These are phyloP conservation scores for Dendrocincla fuliginosa DNA, from an alignment of 2,797 vertebrate genomes.

Conservation along the genomic window DNA sequence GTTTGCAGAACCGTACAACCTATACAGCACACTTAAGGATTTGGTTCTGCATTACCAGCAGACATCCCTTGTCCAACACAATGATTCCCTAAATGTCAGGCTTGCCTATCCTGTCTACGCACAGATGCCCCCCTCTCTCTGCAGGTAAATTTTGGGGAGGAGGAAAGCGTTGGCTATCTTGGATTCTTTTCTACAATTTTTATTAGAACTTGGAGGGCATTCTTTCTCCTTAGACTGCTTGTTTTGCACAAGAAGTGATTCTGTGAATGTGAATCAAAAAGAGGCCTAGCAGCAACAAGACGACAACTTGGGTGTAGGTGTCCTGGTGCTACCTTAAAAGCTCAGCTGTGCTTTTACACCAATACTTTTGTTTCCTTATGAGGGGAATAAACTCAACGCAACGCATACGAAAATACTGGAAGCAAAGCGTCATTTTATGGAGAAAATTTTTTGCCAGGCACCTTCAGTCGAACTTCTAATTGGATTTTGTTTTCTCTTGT, in stretches of 20 bases:
- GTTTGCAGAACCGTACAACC: conserved; percentile 95
- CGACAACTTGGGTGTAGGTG: conserved; percentile 79
- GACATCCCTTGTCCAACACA: conserved; percentile 95
- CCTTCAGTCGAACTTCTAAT: conserved; percentile 69
- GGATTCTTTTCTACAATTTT: conserved; percentile 88
- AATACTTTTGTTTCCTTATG: conserved; percentile 69
- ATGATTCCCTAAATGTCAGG: conserved; percentile 93
- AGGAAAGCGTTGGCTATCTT: conserved; percentile 80
- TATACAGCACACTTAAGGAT: conserved; percentile 94
- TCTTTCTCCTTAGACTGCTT: conserved; percentile 98
- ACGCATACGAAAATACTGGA: conserved; percentile 65
- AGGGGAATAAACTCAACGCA: conserved; percentile 55
- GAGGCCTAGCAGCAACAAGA: conserved; percentile 80
- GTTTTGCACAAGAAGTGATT: conserved; percentile 99
- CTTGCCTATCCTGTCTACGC: conserved; percentile 93
- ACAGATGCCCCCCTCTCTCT: conserved; percentile 88
- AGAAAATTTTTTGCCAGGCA: conserved; percentile 72
- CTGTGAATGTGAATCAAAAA: conserved; percentile 95
- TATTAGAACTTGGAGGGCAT: conserved; percentile 95
- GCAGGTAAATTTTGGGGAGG: conserved; percentile 86
- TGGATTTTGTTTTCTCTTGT: conserved; percentile 72
- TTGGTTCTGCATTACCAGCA: conserved; percentile 97
- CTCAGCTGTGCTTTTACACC: conserved; percentile 81
- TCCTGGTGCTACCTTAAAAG: conserved; percentile 87
- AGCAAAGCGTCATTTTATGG: conserved; percentile 60